A percentile compares a stretch with the other conserved stretches of the same genome.
phyloP scores from a whole-genome alignment of 2,113 vertebrate species.

The Morone chrysops region DNA sequence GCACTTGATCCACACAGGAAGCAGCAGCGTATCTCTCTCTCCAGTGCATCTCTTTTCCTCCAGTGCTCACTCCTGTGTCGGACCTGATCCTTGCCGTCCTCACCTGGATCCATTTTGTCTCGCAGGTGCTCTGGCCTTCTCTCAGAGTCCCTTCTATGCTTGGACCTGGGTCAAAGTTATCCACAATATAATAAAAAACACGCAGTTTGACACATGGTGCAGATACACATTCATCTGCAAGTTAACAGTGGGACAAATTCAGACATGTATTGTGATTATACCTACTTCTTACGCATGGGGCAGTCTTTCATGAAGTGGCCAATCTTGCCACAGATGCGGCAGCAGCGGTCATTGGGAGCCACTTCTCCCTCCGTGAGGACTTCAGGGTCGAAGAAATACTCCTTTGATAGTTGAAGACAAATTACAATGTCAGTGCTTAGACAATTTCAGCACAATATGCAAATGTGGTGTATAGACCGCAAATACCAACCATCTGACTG shows the following conservation, averaged over 20 bases:
- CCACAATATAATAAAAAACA: background rate
- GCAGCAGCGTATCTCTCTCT: constrained; percentile 92
- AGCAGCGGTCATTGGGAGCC: constrained; percentile 96
- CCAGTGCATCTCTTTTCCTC: constrained; percentile 88
- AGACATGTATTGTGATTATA: background rate
- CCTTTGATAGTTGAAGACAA: constrained; percentile 78
- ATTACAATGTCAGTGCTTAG: background rate
- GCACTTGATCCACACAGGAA: constrained; percentile 91
- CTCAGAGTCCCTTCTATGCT: constrained; percentile 80
- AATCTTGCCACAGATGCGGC: constrained; percentile 96
- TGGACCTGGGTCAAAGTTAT: constrained; percentile 75
- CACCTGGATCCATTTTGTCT: constrained; percentile 74
- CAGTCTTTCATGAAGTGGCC: constrained; percentile 98
- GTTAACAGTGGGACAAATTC: background rate
- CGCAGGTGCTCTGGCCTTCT: constrained; percentile 81
- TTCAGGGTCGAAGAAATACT: constrained; percentile 96
- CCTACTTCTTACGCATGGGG: constrained; percentile 92
- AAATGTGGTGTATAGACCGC: background rate
- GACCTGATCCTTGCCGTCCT: constrained; percentile 79
- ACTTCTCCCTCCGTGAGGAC: constrained; percentile 93
- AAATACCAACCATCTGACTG: constrained; percentile 88
- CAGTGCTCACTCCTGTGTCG: constrained; percentile 86
- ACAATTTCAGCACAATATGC: background rate
- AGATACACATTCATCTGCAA: background rate
- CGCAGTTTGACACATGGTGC: background rate